phyloP scores from a whole-genome alignment of 2,888 invertebrate species.

The Oasisia sp. region DNA sequence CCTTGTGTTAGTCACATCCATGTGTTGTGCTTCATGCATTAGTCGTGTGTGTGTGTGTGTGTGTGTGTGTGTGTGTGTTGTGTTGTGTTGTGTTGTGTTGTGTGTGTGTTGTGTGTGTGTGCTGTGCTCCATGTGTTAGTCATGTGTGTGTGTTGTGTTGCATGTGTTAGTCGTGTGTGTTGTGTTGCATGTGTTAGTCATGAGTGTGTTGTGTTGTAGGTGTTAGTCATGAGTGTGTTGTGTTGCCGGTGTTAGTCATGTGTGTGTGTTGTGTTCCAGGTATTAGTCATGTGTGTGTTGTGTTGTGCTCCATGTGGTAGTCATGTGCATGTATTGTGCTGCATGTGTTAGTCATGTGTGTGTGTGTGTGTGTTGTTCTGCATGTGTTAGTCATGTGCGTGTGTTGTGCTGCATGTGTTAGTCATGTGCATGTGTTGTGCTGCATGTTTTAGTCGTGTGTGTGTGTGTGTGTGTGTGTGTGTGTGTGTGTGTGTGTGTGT shows the following conservation, averaged over 20 bases:
- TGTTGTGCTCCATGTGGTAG: too few species aligned
- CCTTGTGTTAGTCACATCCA: not conserved
- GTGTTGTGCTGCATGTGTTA: not conserved
- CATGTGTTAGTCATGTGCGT: not conserved
- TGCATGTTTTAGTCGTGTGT: not conserved
- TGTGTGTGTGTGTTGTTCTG: too few species aligned
- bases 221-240: too few species aligned
- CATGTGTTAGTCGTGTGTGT: not conserved
- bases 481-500: not conserved
- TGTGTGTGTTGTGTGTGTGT: too few species aligned
- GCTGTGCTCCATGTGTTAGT: too few species aligned
- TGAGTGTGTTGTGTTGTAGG: too few species aligned
- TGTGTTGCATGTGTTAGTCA: constrained; percentile 59
- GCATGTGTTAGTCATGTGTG: too few species aligned
- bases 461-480: not conserved
- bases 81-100: not conserved
- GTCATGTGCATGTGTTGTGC: not conserved
- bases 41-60: not conserved
- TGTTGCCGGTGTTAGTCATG: too few species aligned
- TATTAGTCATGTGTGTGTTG: too few species aligned
- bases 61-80: not conserved
- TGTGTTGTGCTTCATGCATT: not conserved
- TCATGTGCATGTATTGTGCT: too few species aligned
- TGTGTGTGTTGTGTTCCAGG: too few species aligned
- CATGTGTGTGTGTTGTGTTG: not conserved